Evolutionary conservation across 2,113 vertebrate genomes (phyloP), one percentile per base, ranked within the genome.

Genomic region (Melierax canorus): DNA sequence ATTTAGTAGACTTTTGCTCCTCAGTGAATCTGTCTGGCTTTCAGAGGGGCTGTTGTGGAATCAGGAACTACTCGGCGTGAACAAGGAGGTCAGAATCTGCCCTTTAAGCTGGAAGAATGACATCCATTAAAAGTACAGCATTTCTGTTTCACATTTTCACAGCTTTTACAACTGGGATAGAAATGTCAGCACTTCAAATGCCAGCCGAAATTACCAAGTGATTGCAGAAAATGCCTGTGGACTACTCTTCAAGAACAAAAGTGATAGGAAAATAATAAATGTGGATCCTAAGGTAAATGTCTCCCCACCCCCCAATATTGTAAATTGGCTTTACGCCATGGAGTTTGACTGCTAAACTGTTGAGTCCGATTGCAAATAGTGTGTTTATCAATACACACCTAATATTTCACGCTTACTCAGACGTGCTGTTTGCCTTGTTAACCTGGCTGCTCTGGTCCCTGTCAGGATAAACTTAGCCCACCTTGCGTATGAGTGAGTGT

Each of bases 131-230:
- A 87, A 74, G 50, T 86, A 53, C 74, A 66, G 30, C 41, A 10
- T 67, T 95, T 88, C 71, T 90, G 67, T 93, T 92, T 94, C 80
- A 32, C 59, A 51, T 96, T 95, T 94, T 95, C 88, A 53, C 84
- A 99, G 99, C 92, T 99, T 98, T 98, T 99, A 99, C 98, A 99
- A 99, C 97, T 99, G 99, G 99, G 97, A 98, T 86, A 99, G 97
- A 34, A 98, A 98, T 67, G 80, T 97, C 85, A 98, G 97, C 87
- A 73, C 97, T 39, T 98, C 98, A 81, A 98, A 98, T 93, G 96
- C 98, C 67, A 99, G 98, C 94, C 96, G 97, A 21, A 99, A 99
- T 98, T 99, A 99, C 79, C 96, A 99, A 92, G 98, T 98, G 97
- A 98, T 99, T 95, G 96, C 98, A 24, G 98, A 99, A 60, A 98